A percentile compares a stretch with the other conserved stretches of the same genome.
These are phyloP conservation scores for Karalla daura DNA, from an alignment of 2,797 vertebrate species.

Conservation along the genomic window DNA sequence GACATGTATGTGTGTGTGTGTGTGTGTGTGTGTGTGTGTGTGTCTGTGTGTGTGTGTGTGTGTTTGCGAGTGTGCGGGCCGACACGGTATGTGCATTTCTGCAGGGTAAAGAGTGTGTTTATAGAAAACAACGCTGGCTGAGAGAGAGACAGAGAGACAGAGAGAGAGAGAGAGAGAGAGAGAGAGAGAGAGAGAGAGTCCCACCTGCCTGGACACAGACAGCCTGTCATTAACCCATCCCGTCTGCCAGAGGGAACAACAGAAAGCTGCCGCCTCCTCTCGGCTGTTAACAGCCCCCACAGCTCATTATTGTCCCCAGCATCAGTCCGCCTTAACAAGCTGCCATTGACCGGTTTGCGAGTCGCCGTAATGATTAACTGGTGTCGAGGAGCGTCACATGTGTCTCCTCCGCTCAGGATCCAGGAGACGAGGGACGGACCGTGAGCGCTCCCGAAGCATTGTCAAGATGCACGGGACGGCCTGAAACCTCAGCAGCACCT, in stretches of 20 bases:
- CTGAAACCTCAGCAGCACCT: too few species aligned
- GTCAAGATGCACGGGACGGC: too few species aligned
- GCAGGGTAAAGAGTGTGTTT: constrained; percentile 59
- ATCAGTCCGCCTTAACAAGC: constrained; percentile 65
- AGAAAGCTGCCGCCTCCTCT: constrained; percentile 31
- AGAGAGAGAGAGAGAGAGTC: too few species aligned
- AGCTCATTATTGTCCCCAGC: constrained; percentile 58
- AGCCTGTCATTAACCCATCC: constrained; percentile 77
- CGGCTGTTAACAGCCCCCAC: constrained; percentile 47
- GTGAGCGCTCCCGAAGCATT: too few species aligned
- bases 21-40: too few species aligned
- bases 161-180: too few species aligned
- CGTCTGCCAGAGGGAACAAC: constrained; percentile 68
- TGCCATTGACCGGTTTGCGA: constrained; percentile 57
- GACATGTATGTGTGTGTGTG: constrained; percentile 41
- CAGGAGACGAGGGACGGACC: not conserved
- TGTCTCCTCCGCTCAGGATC: constrained; percentile 1
- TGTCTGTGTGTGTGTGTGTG: constrained; percentile 39
- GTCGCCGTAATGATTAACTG: constrained; percentile 39
- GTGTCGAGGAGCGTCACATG: constrained; percentile 43
- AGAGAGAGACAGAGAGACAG: too few species aligned
- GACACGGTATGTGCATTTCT: too few species aligned
- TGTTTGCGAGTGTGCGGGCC: constrained; percentile 51
- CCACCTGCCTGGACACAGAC: constrained; percentile 72
- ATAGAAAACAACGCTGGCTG: constrained; percentile 57